Base-by-base conservation (phyloP, 2,888 invertebrate genomes). In the Epinotia demarniana region DNA sequence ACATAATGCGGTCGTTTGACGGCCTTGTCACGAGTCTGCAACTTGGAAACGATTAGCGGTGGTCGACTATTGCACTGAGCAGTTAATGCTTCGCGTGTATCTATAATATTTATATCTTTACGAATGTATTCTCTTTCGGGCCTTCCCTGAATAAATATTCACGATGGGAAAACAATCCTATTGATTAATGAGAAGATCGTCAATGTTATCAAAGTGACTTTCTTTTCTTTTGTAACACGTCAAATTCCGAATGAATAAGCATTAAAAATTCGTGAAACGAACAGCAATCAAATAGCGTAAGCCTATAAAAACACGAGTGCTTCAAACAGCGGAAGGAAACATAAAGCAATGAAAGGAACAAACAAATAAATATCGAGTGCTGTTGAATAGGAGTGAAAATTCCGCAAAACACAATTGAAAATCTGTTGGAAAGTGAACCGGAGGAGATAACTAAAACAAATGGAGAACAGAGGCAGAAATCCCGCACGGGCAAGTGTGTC, bases 401-500 rank as follows among this genome's bases (percentile, higher is more conserved):
- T 78, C 80, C 80, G 78, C 81, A 84, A 84, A 86, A 85, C 81
- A 80, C 81, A 77, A 83, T 82, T 83, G 86, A 85, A 88, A 87
- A 85, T 83, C 83, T 83, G 81, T 84, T 83, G 80, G 83, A 82
- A 83, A 85, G 83, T 81, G 85, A 84, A 83, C 81, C 82, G 85
- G 77, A 81, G 81, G 84, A 81, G 81, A 84, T 80, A 81, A 85
- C 80, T 83, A 87, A 87, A 89, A 84, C 82, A 85, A 87, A 85
- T 85, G 82, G 80, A 83, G 83, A 83, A 84, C 53, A 53, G 81
- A 82, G 84, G 84, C 86, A 87, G 90, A 88, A 88, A 89, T 85
- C 84, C 85, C 83, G 82, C 84, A 81, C 81, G 83, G 84, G 81
- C 85, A 92, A 90, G 84, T 91, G 90, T 92, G 92, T 92, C 93